Evolutionary conservation across 2,888 invertebrate genomes (phyloP), one percentile per base, ranked within the genome.

Genomic region (Blastobasis lacticolella): DNA sequence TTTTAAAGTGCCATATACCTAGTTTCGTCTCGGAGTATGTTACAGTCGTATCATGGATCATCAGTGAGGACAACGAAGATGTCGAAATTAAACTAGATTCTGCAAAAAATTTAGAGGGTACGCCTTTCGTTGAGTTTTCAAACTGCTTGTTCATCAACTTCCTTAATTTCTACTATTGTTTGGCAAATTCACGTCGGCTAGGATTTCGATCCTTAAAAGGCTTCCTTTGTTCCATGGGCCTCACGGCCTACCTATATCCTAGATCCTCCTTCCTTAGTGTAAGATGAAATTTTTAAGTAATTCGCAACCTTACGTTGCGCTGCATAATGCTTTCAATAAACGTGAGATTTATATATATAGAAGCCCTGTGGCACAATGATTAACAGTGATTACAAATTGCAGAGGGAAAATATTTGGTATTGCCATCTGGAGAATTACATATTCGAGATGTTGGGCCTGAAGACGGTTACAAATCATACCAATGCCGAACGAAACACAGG

Each of bases 331-430:
- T 37, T 48, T 49, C 7, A 48, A 49, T 47, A 46, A 9, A 37
- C 47, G 48, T 48, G 7, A 41, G 5, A 38, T 42, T 47, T 41
- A 8, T 6, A 38, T 49, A 53, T 50, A 49, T 42, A 48, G 54
- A 55, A 50, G 46, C 44, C 46, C 46, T 43, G 49, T 51, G 38
- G n/a, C 38, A 44, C 48, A 53, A 38, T 37, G 57, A 49, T 54
- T 48, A 55, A 50, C 5, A 55, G 42, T 54, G 52, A 54, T 46
- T 54, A 60, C 46, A 38, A 59, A 63, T 68, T 67, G 63, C 55
- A 97, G 98, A 97, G 87, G 97, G 96, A 67, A 97, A 98, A 91
- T 97, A 97, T 78, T 92, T 97, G 81, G 97, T 98, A 46, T 90
- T 98, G 56, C 95, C 97, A 62, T 96, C 97, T 71, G 98, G 98